A percentile compares a stretch with the other conserved stretches of the same genome.
Evolutionary conservation across 1,140 invertebrate genomes (phyloP).

Genomic region (Rhopalosiphum maidis): DNA sequence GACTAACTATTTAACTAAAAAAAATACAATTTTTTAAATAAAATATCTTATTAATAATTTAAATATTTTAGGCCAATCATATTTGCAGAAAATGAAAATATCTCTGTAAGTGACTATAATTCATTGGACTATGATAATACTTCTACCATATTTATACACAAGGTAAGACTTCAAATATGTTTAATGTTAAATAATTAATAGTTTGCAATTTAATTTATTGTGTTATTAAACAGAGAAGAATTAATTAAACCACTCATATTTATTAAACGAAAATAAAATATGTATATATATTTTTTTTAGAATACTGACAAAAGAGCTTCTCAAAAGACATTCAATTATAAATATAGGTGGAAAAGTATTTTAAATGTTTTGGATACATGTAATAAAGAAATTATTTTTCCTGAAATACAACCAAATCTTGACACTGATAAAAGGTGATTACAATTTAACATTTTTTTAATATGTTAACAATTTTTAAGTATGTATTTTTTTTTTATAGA

Average conservation of each 20-base stretch:
- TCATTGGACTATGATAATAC: background rate
- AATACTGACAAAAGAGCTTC: background rate
- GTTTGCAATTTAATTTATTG: background rate
- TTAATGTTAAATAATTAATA: background rate
- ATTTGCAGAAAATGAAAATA: slow-evolving; percentile 34
- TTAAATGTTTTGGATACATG: slow-evolving; percentile 33
- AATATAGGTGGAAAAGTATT: slow-evolving; percentile 42
- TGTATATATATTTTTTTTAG: background rate
- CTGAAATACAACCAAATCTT: background rate
- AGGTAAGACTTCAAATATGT: background rate
- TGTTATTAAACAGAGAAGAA: background rate
- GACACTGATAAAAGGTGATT: background rate
- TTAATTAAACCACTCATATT: background rate
- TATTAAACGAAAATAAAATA: background rate
- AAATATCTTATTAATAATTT: background rate
- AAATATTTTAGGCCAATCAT: slow-evolving; percentile 15
- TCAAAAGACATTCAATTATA: slow-evolving; percentile 36
- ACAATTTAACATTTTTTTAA: background rate
- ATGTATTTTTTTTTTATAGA: background rate
- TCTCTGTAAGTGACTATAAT: background rate
- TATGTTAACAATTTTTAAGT: background rate
- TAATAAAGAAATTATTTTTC: slow-evolving; percentile 19
- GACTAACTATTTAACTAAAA: background rate
- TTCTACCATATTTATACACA: background rate
- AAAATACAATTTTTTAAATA: background rate